Percentiles rank a stretch among this genome's conserved stretches.
These are phyloP conservation scores for Varanus salvator DNA, from an alignment of 2,113 vertebrate species.

Conservation along the genomic window DNA sequence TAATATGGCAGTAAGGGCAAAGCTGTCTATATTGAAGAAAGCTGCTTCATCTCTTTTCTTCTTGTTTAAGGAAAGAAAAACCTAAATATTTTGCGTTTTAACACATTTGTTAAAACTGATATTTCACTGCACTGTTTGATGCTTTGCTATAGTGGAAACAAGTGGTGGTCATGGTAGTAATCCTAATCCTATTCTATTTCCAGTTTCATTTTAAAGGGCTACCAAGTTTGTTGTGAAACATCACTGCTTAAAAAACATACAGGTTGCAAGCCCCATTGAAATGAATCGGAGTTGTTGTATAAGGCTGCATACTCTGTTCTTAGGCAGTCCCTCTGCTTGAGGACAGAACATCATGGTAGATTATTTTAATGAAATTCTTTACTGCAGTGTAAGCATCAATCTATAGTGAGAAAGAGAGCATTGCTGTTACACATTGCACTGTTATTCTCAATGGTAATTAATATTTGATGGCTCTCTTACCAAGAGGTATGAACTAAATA, in stretches of 20 bases:
- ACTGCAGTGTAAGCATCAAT: slow-evolving; percentile 11
- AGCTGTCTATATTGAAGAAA: not conserved
- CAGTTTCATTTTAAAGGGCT: slow-evolving; percentile 41
- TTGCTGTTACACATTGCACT: not conserved
- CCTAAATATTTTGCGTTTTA: not conserved
- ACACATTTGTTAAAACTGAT: slow-evolving; percentile 26
- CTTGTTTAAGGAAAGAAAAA: not conserved
- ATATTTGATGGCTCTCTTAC: not conserved
- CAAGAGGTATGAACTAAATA: not conserved
- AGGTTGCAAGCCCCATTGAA: not conserved
- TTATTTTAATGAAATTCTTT: slow-evolving; percentile 46
- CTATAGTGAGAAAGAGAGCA: not conserved
- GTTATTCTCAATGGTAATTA: not conserved
- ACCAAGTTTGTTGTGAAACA: slow-evolving; percentile 45
- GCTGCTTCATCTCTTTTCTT: not conserved
- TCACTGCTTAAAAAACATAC: slow-evolving; percentile 32
- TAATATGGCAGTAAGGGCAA: not conserved
- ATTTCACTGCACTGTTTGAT: slow-evolving; percentile 17
- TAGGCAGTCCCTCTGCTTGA: not conserved
- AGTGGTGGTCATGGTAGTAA: not conserved
- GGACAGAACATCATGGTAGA: not conserved
- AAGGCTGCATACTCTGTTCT: not conserved
- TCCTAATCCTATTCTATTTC: slow-evolving; percentile 10
- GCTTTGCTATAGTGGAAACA: not conserved
- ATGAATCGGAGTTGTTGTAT: not conserved